These are phyloP conservation scores for Yponomeuta malinellus DNA, from an alignment of 2,888 invertebrate genomes.

Conservation along the genomic window DNA sequence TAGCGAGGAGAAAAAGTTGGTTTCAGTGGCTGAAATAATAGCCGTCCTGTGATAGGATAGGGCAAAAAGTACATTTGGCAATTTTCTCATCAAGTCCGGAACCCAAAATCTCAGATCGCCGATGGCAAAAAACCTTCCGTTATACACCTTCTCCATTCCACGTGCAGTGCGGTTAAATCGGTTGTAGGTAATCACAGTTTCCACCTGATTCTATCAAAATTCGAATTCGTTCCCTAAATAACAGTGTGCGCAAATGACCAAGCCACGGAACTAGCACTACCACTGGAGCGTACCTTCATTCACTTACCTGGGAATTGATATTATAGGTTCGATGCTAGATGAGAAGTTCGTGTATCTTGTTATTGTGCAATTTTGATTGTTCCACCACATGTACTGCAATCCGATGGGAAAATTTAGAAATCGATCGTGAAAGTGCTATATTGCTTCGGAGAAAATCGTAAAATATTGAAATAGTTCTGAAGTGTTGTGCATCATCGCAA, in stretches of 20 bases:
- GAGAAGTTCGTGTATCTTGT: constrained; percentile 34
- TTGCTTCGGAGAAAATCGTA: constrained; percentile 11
- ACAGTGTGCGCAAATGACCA: constrained; percentile 9
- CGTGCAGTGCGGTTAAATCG: constrained; percentile 47
- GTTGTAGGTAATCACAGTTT: constrained; percentile 49
- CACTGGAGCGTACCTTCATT: constrained; percentile 1
- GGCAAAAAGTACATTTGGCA: constrained; percentile 36
- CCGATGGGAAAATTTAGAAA: constrained; percentile 15
- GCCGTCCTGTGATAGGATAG: background rate
- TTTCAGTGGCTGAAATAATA: no score
- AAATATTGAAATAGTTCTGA: constrained; percentile 9
- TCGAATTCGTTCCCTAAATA: constrained; percentile 13
- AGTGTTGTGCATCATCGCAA: background rate
- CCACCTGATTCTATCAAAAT: constrained; percentile 25
- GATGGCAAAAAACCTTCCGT: constrained; percentile 49
- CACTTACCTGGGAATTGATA: background rate
- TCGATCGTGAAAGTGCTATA: constrained; percentile 14
- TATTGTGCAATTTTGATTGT: constrained; percentile 31
- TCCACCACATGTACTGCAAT: background rate
- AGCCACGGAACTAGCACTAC: constrained; percentile 2
- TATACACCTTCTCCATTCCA: constrained; percentile 31
- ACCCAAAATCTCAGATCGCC: constrained; percentile 30
- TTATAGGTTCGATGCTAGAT: constrained; percentile 4
- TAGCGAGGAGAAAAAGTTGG: background rate
- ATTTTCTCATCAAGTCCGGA: constrained; percentile 44